Evolutionary conservation across 2,113 vertebrate genomes (phyloP).

Genomic region (Apteryx mantelli): DNA sequence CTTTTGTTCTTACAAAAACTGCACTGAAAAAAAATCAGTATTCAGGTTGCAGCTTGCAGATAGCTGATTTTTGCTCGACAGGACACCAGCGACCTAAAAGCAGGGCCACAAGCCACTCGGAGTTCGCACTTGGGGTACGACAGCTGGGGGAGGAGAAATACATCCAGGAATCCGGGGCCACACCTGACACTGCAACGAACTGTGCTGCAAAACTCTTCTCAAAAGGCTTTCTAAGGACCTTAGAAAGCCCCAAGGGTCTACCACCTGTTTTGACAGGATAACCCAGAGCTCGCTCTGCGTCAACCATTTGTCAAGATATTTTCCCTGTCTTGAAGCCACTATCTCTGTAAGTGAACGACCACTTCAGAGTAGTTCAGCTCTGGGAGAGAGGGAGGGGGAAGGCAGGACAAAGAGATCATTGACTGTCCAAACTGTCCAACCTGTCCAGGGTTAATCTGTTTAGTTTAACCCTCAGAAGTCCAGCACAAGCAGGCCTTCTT

Average conservation of each 20-base stretch:
- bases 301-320: not conserved
- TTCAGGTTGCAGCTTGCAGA: not conserved
- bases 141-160: not conserved
- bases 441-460: not conserved
- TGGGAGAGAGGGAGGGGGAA: no score
- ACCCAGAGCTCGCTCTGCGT: not conserved
- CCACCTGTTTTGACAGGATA: not conserved
- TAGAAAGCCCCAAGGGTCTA: not conserved
- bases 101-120: not conserved
- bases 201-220: no score
- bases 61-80: no score
- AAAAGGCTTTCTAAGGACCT: not conserved
- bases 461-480: not conserved
- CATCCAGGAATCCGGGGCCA: not conserved
- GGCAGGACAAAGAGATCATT: not conserved
- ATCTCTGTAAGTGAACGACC: no score
- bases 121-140: not conserved
- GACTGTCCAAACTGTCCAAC: no score
- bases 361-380: not conserved
- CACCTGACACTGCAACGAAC: no score
- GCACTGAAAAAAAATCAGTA: not conserved
- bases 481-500: not conserved
- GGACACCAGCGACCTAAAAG: not conserved
- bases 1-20: not conserved
- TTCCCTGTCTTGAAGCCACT: not conserved